Evolutionary conservation across 2,888 invertebrate species (phyloP).

Genomic region (Junonia oenone): DNA sequence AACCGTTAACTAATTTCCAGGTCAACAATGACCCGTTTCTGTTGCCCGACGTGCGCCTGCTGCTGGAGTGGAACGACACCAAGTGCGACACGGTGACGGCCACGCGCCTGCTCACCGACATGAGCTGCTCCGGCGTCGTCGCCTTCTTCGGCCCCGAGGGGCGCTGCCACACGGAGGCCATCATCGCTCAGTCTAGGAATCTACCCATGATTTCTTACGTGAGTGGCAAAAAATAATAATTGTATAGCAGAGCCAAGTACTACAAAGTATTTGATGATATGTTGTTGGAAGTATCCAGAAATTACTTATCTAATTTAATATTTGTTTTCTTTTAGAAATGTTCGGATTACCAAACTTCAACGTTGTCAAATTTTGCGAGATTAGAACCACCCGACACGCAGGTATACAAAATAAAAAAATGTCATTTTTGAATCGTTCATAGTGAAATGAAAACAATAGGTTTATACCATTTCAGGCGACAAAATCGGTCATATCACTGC

Average conservation of each 20-base stretch:
- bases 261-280: too few relatives aligned
- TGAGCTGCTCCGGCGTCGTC: slow-evolving; percentile 93
- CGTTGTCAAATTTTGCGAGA: slow-evolving; percentile 93
- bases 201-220: slow-evolving; percentile 98
- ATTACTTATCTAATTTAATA: slow-evolving; percentile 5
- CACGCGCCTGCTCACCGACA: slow-evolving; percentile 91
- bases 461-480: slow-evolving; percentile 82
- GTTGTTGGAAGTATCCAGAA: slow-evolving; percentile 40
- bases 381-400: slow-evolving; percentile 96
- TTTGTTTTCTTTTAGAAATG: slow-evolving; percentile 88
- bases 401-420: slow-evolving; percentile 62
- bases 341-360: slow-evolving; percentile 92
- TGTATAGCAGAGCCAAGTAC: too few relatives aligned
- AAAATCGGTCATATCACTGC: slow-evolving; percentile 94
- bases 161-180: slow-evolving; percentile 95
- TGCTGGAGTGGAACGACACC: slow-evolving; percentile 90
- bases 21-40: slow-evolving; percentile 84
- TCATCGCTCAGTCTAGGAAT: slow-evolving; percentile 94
- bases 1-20: slow-evolving; percentile 55
- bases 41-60: slow-evolving; percentile 86
- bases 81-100: slow-evolving; percentile 90
- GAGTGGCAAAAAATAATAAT: too few relatives aligned
- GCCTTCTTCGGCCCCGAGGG: slow-evolving; percentile 98
- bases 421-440: too few relatives aligned
- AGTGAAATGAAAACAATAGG: background rate